Evolutionary conservation across 2,888 invertebrate species (phyloP), one percentile per base, ranked within the genome.

Genomic region (Euplagia quadripunctaria): DNA sequence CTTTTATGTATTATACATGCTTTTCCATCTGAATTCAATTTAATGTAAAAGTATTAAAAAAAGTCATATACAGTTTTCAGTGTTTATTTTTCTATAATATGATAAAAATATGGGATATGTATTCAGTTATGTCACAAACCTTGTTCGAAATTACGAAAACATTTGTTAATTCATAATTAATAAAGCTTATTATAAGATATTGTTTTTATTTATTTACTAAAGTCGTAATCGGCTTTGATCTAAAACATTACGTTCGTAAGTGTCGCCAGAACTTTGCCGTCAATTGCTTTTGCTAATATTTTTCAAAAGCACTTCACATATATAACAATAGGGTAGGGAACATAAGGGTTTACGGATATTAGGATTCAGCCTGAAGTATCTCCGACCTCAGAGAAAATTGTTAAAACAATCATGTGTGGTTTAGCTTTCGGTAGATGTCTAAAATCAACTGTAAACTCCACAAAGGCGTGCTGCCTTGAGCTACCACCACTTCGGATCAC

Each of bases 141-240:
- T 94, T 94, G 94, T 95, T 96, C 95, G 93, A 94, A 95, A 94
- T 94, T 94, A 94, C 93, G 94, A 94, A 94, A 94, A 94, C 93
- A 95, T 95, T 95, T 96, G 96, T 96, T 96, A 96, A 95, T 95
- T 96, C 95, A 95, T 96, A 96, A 96, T 96, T 95, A 96, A 96
- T 96, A 96, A 95, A 96, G 96, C 96, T 95, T 96, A 96, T 95
- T 94, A 95, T 95, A 96, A 96, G 95, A 95, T 88, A 92, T 86
- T 95, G 71, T 94, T 95, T 95, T 95, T 94, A 94, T 94, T 95
- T 90, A 84, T 81, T 71, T 51, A 46, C 46, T 55, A 41, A 14
- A 41, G 4, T 41, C n/a, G 17, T 31, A n/a, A 20, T 41, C 8
- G 46, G n/a, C 11, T 46, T 58, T 58, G 20, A 31, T 61, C 14